These are phyloP conservation scores for Syrmaticus mikado DNA, from an alignment of 2,113 vertebrate species.

Conservation along the genomic window DNA sequence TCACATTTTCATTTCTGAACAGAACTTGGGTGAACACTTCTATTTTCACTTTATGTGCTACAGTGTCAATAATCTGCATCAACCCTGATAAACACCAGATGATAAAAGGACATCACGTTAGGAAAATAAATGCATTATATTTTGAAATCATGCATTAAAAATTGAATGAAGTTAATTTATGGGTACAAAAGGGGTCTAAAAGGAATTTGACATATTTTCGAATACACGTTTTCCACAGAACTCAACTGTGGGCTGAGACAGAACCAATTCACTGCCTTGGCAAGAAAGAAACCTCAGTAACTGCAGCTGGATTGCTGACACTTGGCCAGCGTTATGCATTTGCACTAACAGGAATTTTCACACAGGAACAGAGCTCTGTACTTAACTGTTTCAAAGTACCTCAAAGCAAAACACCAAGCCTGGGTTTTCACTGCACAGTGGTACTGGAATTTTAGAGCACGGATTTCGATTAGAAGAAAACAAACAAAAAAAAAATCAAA, in stretches of 20 bases:
- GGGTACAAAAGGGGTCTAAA: neutral
- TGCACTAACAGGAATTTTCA: constrained; percentile 27
- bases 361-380: neutral
- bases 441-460: neutral
- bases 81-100: neutral
- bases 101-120: neutral
- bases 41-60: neutral
- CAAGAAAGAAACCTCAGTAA: constrained; percentile 46
- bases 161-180: neutral
- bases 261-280: constrained; percentile 30
- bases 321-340: neutral
- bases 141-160: neutral
- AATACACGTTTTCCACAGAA: neutral
- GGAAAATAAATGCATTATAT: neutral
- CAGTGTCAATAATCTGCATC: neutral
- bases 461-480: neutral
- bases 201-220: neutral
- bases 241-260: neutral
- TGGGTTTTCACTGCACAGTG: constrained; percentile 4
- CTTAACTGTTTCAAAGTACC: constrained; percentile 31
- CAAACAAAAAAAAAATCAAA: neutral
- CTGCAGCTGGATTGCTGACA: constrained; percentile 1
- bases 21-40: neutral
- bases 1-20: neutral
- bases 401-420: constrained; percentile 16